These are phyloP conservation scores for Mnemiopsis leidyi DNA, from an alignment of 37 sponge, comb jelly and placozoan species.

Conservation along the genomic window DNA sequence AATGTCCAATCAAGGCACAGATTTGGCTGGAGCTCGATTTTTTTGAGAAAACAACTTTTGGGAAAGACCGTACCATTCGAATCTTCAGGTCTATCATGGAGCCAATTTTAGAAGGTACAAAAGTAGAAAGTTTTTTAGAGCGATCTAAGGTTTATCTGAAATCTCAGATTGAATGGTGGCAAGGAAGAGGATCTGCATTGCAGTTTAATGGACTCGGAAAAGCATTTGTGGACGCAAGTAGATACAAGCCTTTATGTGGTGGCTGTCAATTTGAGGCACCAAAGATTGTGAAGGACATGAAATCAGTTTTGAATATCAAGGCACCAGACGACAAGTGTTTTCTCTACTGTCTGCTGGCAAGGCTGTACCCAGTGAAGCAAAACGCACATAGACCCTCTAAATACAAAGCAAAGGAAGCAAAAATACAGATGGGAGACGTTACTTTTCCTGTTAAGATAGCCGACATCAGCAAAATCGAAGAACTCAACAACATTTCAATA, in stretches of 20 bases:
- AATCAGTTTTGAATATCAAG: constrained; percentile 28
- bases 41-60: not conserved
- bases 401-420: not conserved
- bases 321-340: constrained; percentile 16
- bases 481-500: not conserved
- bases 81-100: constrained; percentile 20
- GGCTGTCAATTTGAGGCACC: not conserved
- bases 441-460: constrained; percentile 27
- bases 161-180: not conserved
- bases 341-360: constrained; percentile 49
- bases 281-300: constrained; percentile 60
- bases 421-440: not conserved
- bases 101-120: constrained; percentile 2
- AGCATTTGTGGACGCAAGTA: not conserved
- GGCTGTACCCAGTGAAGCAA: not conserved
- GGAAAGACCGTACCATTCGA: not conserved
- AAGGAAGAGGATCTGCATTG: constrained; percentile 28
- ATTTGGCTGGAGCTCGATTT: not conserved
- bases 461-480: constrained; percentile 7
- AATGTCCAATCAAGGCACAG: constrained; percentile 24
- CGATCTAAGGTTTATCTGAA: not conserved
- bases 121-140: not conserved
- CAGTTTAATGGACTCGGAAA: not conserved
- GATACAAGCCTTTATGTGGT: constrained; percentile 7
- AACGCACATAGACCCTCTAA: not conserved